Base-by-base conservation (phyloP, 2,797 vertebrate species). In the Artibeus jamaicensis region DNA sequence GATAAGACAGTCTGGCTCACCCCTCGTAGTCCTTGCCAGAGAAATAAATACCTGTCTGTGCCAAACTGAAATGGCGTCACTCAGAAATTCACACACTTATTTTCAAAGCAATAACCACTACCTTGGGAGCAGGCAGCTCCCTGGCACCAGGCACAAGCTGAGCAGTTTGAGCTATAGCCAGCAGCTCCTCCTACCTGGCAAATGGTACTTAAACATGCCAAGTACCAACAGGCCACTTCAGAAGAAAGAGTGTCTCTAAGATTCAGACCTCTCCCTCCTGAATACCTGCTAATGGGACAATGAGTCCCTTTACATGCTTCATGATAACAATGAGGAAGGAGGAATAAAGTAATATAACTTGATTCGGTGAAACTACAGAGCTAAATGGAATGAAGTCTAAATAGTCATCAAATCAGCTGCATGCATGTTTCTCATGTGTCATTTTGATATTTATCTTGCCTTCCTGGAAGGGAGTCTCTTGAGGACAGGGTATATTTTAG, bases 1-100 rank as follows among this genome's bases (percentile, higher is more conserved):
- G 76, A 67, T 71, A 93, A 93, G 73, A 95, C 70, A 90, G 86
- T 68, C 78, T 94, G 97, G 70, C 76, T 95, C 92, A 87, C 10
- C 70, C 67, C 53, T 84, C 59, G 39, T 74, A 42, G 55, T 62
- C 95, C 86, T 86, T 42, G 73, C 71, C 50, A 82, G 55, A 93
- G 95, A 90, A 94, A 88, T 79, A 96, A 96, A 96, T 92, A 95
- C 84, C 89, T 94, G 74, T 68, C 89, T 87, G 89, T 81, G 94
- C 77, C 94, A 89, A 96, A 89, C 82, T 87, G n/a, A 46, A 93
- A 92, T 70, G 84, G 91, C 3, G 5, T 94, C 91, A 94, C 57
- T 94, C 74, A 57, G 67, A 96, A 94, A 96, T 91, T 88, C 74
- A 96, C 68, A 94, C 26, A 86, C 50, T 91, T 76, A 86, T 93